Percentiles rank a stretch among this genome's conserved stretches.
These are phyloP conservation scores for Gymnobelideus leadbeateri DNA, from an alignment of 2,113 vertebrate species.

Conservation along the genomic window DNA sequence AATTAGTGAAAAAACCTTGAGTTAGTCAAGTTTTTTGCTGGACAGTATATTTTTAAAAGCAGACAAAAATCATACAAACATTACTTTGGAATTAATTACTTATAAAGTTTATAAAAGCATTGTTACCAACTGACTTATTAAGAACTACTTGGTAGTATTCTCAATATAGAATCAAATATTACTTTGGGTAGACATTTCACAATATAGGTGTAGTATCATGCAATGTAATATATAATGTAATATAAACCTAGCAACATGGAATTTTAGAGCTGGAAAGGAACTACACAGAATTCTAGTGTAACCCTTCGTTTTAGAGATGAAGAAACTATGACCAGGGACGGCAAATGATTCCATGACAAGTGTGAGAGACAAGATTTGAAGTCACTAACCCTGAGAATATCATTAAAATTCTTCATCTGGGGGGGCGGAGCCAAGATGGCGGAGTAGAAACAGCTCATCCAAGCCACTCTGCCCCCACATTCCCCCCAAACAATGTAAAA, in stretches of 20 bases:
- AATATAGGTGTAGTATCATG: background rate
- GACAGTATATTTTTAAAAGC: background rate
- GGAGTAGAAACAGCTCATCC: too few relatives aligned
- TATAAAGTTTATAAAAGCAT: background rate
- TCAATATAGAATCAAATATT: background rate
- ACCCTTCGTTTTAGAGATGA: background rate
- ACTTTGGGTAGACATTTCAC: background rate
- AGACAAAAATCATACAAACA: background rate
- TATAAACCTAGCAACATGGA: background rate
- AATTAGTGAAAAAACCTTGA: background rate
- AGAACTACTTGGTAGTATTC: background rate
- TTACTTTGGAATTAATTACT: background rate
- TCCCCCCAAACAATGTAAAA: too few relatives aligned
- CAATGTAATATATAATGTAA: too few relatives aligned
- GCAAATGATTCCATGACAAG: background rate
- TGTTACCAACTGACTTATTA: background rate
- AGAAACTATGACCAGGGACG: background rate
- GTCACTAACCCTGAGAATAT: background rate
- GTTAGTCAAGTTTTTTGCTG: background rate
- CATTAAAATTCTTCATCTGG: background rate
- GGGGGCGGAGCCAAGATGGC: too few relatives aligned
- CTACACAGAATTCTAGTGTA: background rate
- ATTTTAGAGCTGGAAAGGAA: background rate
- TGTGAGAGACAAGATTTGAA: background rate
- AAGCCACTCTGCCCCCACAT: too few relatives aligned